Percentiles rank a stretch among this genome's conserved stretches.
phyloP scores from a whole-genome alignment of 1,140 invertebrate genomes.

The Drosophila kikkawai region DNA sequence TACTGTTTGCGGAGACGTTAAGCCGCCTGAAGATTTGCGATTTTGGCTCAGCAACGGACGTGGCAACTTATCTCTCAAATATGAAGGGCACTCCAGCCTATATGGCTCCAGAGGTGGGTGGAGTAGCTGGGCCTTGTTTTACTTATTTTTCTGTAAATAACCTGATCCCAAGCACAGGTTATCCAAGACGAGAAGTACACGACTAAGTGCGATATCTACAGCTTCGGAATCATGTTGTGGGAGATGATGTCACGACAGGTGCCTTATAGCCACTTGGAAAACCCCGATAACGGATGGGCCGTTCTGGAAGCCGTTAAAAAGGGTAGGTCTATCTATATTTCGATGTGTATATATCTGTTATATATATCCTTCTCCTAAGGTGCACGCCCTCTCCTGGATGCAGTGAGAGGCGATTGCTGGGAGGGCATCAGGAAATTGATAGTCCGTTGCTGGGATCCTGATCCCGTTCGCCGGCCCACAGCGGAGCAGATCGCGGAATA shows the following conservation, averaged over 20 bases:
- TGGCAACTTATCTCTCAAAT: constrained; percentile 8
- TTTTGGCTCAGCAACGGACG: constrained; percentile 20
- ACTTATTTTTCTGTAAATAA: too few species aligned
- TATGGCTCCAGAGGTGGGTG: constrained; percentile 48
- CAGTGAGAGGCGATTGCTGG: constrained; percentile 18
- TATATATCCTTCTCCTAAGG: neutral
- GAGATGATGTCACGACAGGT: constrained; percentile 27
- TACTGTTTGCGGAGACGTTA: constrained; percentile 20
- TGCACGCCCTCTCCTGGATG: neutral
- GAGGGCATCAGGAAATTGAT: constrained; percentile 15
- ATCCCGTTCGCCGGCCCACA: constrained; percentile 1
- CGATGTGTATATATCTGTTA: neutral
- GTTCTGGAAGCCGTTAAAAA: neutral
- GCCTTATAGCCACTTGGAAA: constrained; percentile 35
- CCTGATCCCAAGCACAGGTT: neutral
- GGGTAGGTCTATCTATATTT: constrained; percentile 6
- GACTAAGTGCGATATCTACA: constrained; percentile 51
- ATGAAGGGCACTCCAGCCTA: constrained; percentile 21
- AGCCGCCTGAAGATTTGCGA: constrained; percentile 42
- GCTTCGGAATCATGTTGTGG: constrained; percentile 45
- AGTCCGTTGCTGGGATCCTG: neutral
- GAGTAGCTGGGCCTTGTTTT: neutral
- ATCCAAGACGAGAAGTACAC: constrained; percentile 1
- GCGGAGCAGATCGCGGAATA: neutral
- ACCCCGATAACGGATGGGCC: neutral